Conservation (phyloP, 1,140 invertebrate genomes). For the Drosophila sechellia region DNA sequence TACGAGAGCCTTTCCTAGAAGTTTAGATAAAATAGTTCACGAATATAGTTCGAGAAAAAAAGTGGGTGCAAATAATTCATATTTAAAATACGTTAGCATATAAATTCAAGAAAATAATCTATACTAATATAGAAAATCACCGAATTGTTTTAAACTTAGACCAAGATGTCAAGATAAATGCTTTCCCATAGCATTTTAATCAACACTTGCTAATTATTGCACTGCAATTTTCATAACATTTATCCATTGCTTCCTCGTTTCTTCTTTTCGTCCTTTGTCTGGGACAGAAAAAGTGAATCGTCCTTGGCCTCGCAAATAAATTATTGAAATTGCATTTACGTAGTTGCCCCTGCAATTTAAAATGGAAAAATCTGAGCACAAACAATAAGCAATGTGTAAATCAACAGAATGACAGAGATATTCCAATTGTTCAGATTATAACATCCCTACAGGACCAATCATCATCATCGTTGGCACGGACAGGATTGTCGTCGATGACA, state of each 20-base stretch:
- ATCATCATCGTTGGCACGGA: constrained; percentile 41
- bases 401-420: constrained; percentile 55
- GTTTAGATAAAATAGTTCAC: not conserved
- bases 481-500: constrained; percentile 67
- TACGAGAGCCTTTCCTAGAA: not conserved
- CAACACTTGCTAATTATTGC: constrained; percentile 56
- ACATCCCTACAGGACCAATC: constrained; percentile 68
- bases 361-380: constrained; percentile 7
- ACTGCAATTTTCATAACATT: constrained; percentile 61
- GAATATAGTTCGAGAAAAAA: not conserved
- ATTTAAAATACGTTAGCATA: no score
- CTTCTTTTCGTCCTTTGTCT: not conserved
- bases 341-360: constrained; percentile 38
- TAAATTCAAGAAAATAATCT: no score
- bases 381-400: constrained; percentile 67
- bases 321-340: constrained; percentile 54
- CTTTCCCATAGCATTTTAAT: not conserved
- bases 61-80: not conserved
- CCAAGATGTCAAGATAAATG: no score
- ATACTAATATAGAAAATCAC: no score
- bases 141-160: no score
- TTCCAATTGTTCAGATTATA: constrained; percentile 73
- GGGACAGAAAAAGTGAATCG: not conserved
- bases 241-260: constrained; percentile 28
- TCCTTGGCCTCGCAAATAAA: constrained; percentile 54